These are phyloP conservation scores for Phalanger gymnotis DNA, from an alignment of 2,797 vertebrate species.

Conservation along the genomic window DNA sequence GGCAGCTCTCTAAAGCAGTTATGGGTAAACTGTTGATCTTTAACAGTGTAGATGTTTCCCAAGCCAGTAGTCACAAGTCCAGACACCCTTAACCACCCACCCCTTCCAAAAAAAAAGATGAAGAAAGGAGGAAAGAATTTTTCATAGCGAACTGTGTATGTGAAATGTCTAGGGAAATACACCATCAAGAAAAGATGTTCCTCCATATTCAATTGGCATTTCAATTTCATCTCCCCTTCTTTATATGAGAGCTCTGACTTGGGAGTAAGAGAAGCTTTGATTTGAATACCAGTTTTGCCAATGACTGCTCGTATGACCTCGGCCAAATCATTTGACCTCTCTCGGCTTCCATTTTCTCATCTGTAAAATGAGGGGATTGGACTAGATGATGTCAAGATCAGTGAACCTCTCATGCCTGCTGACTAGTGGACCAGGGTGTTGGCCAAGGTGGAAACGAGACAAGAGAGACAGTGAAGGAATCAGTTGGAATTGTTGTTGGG, in stretches of 20 bases:
- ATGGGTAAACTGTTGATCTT: background rate
- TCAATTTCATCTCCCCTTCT: background rate
- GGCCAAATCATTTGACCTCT: background rate
- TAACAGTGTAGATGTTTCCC: background rate
- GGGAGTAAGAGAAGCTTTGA: background rate
- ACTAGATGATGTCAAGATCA: background rate
- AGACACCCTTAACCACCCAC: background rate
- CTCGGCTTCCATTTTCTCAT: background rate
- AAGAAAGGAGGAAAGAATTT: background rate
- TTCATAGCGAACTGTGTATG: background rate
- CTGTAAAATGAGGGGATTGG: background rate
- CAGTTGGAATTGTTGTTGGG: background rate
- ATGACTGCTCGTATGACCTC: background rate
- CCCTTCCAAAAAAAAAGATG: background rate
- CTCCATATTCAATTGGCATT: background rate
- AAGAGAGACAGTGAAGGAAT: background rate
- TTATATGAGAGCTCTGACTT: background rate
- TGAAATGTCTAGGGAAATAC: background rate
- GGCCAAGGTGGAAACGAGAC: background rate
- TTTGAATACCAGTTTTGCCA: background rate
- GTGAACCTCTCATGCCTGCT: background rate
- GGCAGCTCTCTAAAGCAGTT: background rate
- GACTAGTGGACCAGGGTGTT: background rate
- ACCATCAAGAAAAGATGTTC: background rate
- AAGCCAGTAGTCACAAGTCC: background rate